phyloP scores from a whole-genome alignment of 2,888 invertebrate species.

The Parnassius apollo region DNA sequence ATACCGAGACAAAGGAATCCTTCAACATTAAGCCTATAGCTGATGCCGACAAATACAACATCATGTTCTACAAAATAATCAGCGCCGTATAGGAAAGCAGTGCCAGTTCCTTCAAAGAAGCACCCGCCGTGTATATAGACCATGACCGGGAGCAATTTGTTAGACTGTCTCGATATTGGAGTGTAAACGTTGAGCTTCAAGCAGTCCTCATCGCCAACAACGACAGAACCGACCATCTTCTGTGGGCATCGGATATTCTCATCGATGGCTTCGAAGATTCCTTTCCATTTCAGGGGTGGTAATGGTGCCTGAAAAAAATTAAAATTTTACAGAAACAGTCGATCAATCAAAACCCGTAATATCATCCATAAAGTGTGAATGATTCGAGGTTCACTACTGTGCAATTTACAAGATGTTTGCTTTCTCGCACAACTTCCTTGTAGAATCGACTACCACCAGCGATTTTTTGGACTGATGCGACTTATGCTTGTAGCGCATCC shows the following conservation, averaged over 20 bases:
- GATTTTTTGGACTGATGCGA: no score
- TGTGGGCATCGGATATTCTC: slow-evolving; percentile 70
- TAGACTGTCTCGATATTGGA: slow-evolving; percentile 44
- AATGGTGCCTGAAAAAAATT: slow-evolving; percentile 58
- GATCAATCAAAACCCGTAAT: no score
- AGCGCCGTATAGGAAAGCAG: slow-evolving; percentile 81
- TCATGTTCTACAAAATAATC: slow-evolving; percentile 81
- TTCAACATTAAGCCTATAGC: slow-evolving; percentile 81
- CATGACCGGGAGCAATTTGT: slow-evolving; percentile 77
- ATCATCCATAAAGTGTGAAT: no score
- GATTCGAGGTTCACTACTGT: no score
- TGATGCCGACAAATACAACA: slow-evolving; percentile 81
- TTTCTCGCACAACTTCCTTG: no score
- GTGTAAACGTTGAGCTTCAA: slow-evolving; percentile 65
- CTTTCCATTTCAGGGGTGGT: slow-evolving; percentile 64
- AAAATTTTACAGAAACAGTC: not conserved
- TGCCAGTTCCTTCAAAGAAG: slow-evolving; percentile 81
- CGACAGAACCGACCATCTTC: slow-evolving; percentile 46
- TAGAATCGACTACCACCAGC: no score
- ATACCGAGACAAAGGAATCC: slow-evolving; percentile 84
- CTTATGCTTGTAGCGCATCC: no score
- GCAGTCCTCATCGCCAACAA: slow-evolving; percentile 61
- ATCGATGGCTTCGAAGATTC: slow-evolving; percentile 62
- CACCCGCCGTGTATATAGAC: slow-evolving; percentile 84
- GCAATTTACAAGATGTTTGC: no score